phyloP scores from a whole-genome alignment of 2,888 invertebrate species.

The Petrophora chlorosata region DNA sequence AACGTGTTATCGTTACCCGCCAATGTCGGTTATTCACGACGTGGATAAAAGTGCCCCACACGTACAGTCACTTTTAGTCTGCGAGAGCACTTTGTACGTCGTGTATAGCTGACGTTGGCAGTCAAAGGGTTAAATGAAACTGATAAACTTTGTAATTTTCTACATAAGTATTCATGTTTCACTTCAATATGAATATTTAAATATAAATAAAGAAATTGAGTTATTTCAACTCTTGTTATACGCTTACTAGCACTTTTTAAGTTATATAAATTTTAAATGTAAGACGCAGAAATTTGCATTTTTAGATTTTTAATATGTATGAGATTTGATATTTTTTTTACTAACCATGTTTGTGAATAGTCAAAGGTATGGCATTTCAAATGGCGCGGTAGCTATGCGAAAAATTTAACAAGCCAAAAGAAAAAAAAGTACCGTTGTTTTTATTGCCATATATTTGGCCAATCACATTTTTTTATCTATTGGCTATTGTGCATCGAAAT shows the following conservation, averaged over 20 bases:
- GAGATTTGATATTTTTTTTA: constrained; percentile 23
- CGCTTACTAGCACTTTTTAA: constrained; percentile 33
- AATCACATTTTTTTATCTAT: not conserved
- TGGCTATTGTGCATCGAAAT: constrained; percentile 15
- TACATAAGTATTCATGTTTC: not conserved
- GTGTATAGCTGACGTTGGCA: too few relatives aligned
- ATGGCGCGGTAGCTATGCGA: too few relatives aligned
- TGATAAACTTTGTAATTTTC: not conserved
- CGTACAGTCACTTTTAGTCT: too few relatives aligned
- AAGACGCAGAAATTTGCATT: constrained; percentile 23
- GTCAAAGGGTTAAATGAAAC: too few relatives aligned
- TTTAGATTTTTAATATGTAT: constrained; percentile 28
- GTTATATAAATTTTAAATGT: constrained; percentile 21
- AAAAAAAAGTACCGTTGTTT: too few relatives aligned
- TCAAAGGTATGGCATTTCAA: constrained; percentile 6
- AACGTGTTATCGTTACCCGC: too few relatives aligned
- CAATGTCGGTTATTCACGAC: too few relatives aligned
- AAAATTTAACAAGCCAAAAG: too few relatives aligned
- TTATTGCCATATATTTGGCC: constrained; percentile 13
- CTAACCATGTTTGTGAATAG: constrained; percentile 5
- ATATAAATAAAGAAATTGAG: not conserved
- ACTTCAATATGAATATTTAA: not conserved
- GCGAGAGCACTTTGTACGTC: too few relatives aligned
- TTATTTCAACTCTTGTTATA: constrained; percentile 18
- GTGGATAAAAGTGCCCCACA: too few relatives aligned